A percentile compares a stretch with the other conserved stretches of the same genome.
phyloP scores from a whole-genome alignment of 1,140 invertebrate genomes.

The Pomacea maculata region DNA sequence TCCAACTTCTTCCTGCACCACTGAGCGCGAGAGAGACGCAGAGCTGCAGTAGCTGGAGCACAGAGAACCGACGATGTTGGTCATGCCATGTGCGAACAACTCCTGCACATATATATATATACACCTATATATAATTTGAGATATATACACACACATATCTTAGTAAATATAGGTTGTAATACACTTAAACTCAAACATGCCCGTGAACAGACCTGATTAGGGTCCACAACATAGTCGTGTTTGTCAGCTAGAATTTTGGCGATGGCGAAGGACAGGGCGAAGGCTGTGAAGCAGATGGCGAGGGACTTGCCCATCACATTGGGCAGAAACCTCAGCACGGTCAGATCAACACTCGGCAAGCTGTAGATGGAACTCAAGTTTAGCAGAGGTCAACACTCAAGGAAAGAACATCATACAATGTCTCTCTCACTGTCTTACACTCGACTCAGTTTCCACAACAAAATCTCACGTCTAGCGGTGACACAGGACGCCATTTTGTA shows the following conservation, averaged over 20 bases:
- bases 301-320: conserved; percentile 72
- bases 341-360: conserved; percentile 49
- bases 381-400: background rate
- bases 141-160: background rate
- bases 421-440: too few species aligned
- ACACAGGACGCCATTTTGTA: background rate
- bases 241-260: conserved; percentile 89
- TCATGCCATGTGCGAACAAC: conserved; percentile 68
- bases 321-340: conserved; percentile 45
- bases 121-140: too few species aligned
- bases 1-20: conserved; percentile 66
- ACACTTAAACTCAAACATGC: background rate
- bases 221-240: conserved; percentile 84
- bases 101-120: conserved; percentile 59
- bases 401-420: background rate
- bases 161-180: background rate
- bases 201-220: conserved; percentile 78
- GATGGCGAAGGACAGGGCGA: conserved; percentile 92
- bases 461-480: too few species aligned
- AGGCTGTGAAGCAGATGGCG: conserved; percentile 87
- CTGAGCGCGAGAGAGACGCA: conserved; percentile 68
- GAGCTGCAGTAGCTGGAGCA: conserved; percentile 65
- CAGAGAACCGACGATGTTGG: conserved; percentile 67
- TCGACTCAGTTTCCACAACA: too few species aligned
- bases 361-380: conserved; percentile 36